These are phyloP conservation scores for Parazoanthus darwini DNA, from an alignment of 92 coral and sea anemone species.

Conservation along the genomic window DNA sequence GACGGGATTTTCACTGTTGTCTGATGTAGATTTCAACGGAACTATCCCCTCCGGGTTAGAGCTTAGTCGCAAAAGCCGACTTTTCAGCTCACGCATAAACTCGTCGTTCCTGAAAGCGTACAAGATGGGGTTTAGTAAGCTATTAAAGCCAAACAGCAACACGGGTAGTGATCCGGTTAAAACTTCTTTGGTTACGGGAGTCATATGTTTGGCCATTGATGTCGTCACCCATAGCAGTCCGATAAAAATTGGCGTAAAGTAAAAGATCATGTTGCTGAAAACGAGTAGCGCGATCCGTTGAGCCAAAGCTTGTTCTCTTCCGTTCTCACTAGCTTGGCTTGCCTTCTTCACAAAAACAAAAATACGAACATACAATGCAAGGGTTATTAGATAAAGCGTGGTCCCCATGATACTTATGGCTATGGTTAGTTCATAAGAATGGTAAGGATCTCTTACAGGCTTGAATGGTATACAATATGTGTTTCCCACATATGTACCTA, in stretches of 20 bases:
- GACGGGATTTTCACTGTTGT: too few relatives aligned
- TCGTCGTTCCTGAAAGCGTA: too few relatives aligned
- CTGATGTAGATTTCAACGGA: too few relatives aligned
- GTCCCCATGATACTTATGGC: slow-evolving; percentile 40
- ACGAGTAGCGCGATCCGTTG: slow-evolving; percentile 65
- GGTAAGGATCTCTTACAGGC: slow-evolving; percentile 69
- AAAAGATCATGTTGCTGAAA: slow-evolving; percentile 74
- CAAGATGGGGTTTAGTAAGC: too few relatives aligned
- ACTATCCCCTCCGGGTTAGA: too few relatives aligned
- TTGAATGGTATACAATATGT: slow-evolving; percentile 62
- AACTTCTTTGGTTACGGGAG: slow-evolving; percentile 55
- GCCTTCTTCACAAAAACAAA: too few relatives aligned
- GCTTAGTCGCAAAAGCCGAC: too few relatives aligned
- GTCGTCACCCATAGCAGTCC: slow-evolving; percentile 55
- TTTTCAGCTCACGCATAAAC: too few relatives aligned
- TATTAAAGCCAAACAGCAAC: not conserved
- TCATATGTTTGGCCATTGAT: slow-evolving; percentile 50
- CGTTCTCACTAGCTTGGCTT: slow-evolving; percentile 38
- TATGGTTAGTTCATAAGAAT: slow-evolving; percentile 62
- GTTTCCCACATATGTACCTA: too few relatives aligned
- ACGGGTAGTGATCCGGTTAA: slow-evolving; percentile 55
- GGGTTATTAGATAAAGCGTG: too few relatives aligned
- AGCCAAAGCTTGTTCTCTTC: slow-evolving; percentile 58
- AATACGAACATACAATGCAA: too few relatives aligned
- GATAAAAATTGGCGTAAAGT: slow-evolving; percentile 62